phyloP scores from a whole-genome alignment of 2,888 invertebrate species.

The Choreutis nemorana region DNA sequence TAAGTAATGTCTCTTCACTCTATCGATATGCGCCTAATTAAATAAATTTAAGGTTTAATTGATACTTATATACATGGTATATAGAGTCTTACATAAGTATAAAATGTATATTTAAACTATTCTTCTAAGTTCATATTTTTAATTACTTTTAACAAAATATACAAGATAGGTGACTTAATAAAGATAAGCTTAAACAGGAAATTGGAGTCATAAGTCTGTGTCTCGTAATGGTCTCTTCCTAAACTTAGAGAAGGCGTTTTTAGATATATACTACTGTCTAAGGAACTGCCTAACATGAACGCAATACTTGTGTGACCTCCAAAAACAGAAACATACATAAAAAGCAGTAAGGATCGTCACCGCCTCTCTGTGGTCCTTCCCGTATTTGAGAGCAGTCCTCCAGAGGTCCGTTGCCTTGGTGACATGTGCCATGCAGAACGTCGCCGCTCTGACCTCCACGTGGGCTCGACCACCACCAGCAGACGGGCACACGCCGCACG shows the following conservation, averaged over 20 bases:
- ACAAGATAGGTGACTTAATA: no score
- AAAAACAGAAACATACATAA: slow-evolving; percentile 19
- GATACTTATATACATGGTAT: background rate
- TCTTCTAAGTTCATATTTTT: no score
- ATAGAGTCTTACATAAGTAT: background rate
- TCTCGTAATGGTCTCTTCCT: no score
- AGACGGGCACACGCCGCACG: slow-evolving; percentile 23
- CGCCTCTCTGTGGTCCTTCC: slow-evolving; percentile 20
- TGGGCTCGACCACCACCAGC: slow-evolving; percentile 29
- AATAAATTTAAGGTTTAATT: background rate
- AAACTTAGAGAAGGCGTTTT: no score
- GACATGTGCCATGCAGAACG: slow-evolving; percentile 46
- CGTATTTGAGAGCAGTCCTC: slow-evolving; percentile 28
- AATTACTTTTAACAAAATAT: no score
- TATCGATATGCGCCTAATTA: slow-evolving; percentile 23
- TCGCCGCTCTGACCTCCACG: slow-evolving; percentile 37
- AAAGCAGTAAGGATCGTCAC: slow-evolving; percentile 23
- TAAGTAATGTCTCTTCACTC: slow-evolving; percentile 28
- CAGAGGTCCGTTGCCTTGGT: slow-evolving; percentile 29
- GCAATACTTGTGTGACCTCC: no score
- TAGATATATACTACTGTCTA: no score
- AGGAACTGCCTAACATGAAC: no score
- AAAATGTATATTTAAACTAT: background rate
- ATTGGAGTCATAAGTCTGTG: no score
- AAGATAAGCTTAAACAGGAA: no score